Base-by-base conservation (phyloP, 2,888 invertebrate genomes). In the Zygothrica quintamaculata region DNA sequence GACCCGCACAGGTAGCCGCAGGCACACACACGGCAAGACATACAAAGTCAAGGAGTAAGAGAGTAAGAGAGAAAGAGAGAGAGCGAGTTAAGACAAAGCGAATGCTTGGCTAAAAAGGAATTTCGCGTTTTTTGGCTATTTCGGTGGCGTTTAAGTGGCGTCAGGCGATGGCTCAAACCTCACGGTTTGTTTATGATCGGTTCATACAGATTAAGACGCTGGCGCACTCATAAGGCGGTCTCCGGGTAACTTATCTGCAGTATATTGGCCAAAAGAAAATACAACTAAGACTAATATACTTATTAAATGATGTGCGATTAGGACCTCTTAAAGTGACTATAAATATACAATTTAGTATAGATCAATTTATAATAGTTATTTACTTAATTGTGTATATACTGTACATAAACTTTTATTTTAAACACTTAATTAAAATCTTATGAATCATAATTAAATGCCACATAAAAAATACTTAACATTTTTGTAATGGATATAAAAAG, bases 91-190 rank as follows among this genome's bases (percentile, higher is more conserved):
- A 5, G 13, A 26, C 42, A 18, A 47, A 18, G 18, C 8, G 50
- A 52, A 16, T 34, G 31, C 26, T 44, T 40, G 43, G 48, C 48
- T 39, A 37, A 44, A 69, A 67, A 53, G 52, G 62, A 74, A 67
- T 65, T 81, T 74, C 47, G 55, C 78, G 57, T 64, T 70, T n/a
- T 53, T 65, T 58, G 73, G 67, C 73, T 62, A 73, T 71, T 73
- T 58, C 46, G 53, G 74, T 79, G 78, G 81, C 84, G 81, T 75
- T 84, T 70, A 77, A 84, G 69, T 84, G 79, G 84, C 84, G 84
- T 80, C 77, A 67, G 58, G 18, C 18, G 18, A 22, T 3, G 18
- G 25, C 42, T 9, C 29, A 52, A 43, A 42, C 47, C 16, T 33
- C 34, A 15, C 15, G 44, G 25, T 51, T 74, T 66, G 74, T 79